Conservation (phyloP, 2,113 vertebrate genomes). For the Lota lota region DNA sequence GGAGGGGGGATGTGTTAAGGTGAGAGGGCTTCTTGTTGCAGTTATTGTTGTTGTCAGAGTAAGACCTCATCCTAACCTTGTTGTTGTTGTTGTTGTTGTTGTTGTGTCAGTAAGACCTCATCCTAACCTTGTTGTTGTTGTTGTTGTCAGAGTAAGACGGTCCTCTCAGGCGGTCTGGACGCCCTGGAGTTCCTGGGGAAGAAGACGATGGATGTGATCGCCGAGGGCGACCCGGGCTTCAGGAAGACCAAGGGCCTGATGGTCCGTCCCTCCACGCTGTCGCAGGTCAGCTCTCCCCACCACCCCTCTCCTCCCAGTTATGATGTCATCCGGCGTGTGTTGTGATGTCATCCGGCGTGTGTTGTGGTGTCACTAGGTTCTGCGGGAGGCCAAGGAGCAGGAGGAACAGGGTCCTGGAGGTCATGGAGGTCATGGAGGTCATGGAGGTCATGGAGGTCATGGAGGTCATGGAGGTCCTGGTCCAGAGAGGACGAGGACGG, state of each 20-base stretch:
- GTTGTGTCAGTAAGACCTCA: background rate
- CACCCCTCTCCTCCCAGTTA: too few relatives aligned
- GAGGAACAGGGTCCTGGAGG: constrained; percentile 80
- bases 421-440: constrained; percentile 73
- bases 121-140: background rate
- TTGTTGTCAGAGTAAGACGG: constrained; percentile 81
- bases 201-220: constrained; percentile 98
- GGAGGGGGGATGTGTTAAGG: too few relatives aligned
- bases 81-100: background rate
- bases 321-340: too few relatives aligned
- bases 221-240: constrained; percentile 95
- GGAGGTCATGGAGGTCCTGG: constrained; percentile 67
- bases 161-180: constrained; percentile 90
- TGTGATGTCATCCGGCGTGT: too few relatives aligned
- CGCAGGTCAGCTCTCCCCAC: constrained; percentile 77
- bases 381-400: background rate
- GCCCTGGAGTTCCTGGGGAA: constrained; percentile 98
- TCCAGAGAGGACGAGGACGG: constrained; percentile 78
- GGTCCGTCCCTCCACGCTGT: constrained; percentile 83
- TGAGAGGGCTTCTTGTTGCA: too few relatives aligned
- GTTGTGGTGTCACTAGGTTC: background rate
- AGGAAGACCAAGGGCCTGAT: constrained; percentile 94
- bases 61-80: background rate
- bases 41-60: background rate
- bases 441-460: constrained; percentile 90